Evolutionary conservation across 2,113 vertebrate species (phyloP), one percentile per base, ranked within the genome.

Genomic region (Suricata suricatta): DNA sequence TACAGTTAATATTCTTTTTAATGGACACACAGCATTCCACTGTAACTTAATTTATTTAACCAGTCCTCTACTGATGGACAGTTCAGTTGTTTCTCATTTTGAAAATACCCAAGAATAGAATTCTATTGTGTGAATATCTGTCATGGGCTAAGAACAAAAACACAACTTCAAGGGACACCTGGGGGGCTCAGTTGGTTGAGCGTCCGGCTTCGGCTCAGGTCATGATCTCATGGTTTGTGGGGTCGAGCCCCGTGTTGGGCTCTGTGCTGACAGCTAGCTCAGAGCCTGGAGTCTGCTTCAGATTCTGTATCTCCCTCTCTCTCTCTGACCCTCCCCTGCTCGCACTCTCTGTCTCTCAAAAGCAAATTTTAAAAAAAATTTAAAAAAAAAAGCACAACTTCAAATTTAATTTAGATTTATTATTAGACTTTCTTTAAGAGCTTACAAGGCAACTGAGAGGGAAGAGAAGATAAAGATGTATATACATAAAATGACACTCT

Each of bases 401-500:
- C 66, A 9, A 35, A 63, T 54, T n/a, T 77, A 50, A 89, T 47
- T 83, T 64, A 25, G 80, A 72, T n/a, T 95, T 57, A 52, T 50
- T 52, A 14, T 85, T 7, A 81, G 93, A 89, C 29, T 97, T 97
- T 96, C 69, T 95, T 97, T 60, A 76, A 35, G 93, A 86, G 57
- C 79, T 50, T 97, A 90, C 97, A 95, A 60, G 60, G n/a, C 38
- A 50, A 7, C 3, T 38, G 57, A 77, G 57, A 71, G 35, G 64
- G 76, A 87, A 71, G 1, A 54, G 90, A 47, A 97, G 33, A 15
- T 83, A 91, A 96, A 98, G 86, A 94, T 88, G 95, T 93, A 90
- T 44, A 96, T 47, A 94, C 63, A 31, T 21, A 92, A 98, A 92
- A 97, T 98, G 96, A 98, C 66, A 97, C 52, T 89, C 88, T 88